Percentiles rank a stretch among this genome's conserved stretches.
Conservation (phyloP, 2,797 vertebrate genomes). For the Sebastes diploproa region DNA sequence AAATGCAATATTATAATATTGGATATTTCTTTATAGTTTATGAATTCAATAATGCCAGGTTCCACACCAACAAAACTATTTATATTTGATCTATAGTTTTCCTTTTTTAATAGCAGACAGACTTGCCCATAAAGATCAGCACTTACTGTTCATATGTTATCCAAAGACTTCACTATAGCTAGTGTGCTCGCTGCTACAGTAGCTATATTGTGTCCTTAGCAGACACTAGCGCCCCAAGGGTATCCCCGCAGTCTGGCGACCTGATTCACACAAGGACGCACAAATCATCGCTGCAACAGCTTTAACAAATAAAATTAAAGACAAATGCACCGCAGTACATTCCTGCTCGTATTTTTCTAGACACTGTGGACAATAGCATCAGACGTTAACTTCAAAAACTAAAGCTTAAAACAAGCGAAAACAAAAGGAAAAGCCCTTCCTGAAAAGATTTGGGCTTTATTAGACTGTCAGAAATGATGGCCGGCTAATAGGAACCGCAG, state of each 20-base stretch:
- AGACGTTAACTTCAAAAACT: slow-evolving; percentile 50
- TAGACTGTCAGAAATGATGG: slow-evolving; percentile 73
- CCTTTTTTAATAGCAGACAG: neutral
- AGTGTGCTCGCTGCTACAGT: slow-evolving; percentile 5
- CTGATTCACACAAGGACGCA: slow-evolving; percentile 27
- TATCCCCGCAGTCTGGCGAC: slow-evolving; percentile 33
- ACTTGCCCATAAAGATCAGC: neutral
- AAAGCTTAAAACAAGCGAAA: slow-evolving; percentile 44
- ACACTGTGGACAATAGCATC: slow-evolving; percentile 56
- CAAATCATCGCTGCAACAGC: slow-evolving; percentile 48
- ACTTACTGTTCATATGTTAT: neutral
- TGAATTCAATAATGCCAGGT: neutral
- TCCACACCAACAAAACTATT: neutral
- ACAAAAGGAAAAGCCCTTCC: slow-evolving; percentile 64
- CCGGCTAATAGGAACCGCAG: slow-evolving; percentile 64
- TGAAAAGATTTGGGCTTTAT: slow-evolving; percentile 58
- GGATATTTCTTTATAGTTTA: neutral
- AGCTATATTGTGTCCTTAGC: slow-evolving; percentile 33
- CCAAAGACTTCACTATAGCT: neutral
- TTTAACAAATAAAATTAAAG: slow-evolving; percentile 65
- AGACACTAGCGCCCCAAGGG: slow-evolving; percentile 24
- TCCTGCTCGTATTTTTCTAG: slow-evolving; percentile 56
- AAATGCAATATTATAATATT: neutral
- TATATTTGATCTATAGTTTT: neutral
- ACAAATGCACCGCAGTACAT: slow-evolving; percentile 42